Base-by-base conservation (phyloP, 1,140 invertebrate species). In the Patella vulgata region DNA sequence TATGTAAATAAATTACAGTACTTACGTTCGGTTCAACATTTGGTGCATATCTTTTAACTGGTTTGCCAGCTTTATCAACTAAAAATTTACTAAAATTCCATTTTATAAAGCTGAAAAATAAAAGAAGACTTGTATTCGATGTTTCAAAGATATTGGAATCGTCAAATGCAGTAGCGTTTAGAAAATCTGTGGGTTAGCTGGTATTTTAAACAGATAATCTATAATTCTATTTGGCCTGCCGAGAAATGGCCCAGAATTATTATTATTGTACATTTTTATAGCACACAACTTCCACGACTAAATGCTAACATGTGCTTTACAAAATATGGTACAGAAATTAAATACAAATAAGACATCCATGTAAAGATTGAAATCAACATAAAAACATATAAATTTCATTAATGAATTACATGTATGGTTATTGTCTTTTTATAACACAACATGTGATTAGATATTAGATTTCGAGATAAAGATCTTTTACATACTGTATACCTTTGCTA, bases 41-140 rank as follows among this genome's bases (percentile, higher is more conserved):
- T 25, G 81, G 81, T 21, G 75, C 89, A 82, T 92, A 92, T 76
- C 95, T 87, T 68, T 91, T 90, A 0, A 97, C 89, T 0, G 93
- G 92, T 46, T 91, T 84, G 3, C 96, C 96, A 51, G 96, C 85
- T 79, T 90, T 93, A 81, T 97, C 89, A 33, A 97, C 85, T 42
- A 98, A 87, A 82, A 98, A 99, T 80, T 98, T 98, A 4, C 93
- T 93, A 73, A 98, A 98, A 83, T 98, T 99, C 96, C 96, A 98
- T 79, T 98, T 97, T 68, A 98, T 95, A 43, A 88, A 89, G 78
- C 87, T 88, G 73, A 57, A 83, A 71, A 48, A 52, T 65, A 63
- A 67, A 40, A n/a, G n/a, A n/a, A n/a, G n/a, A n/a, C n/a, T n/a
- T n/a, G n/a, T n/a, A n/a, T n/a, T n/a, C n/a, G n/a, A n/a, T n/a